Evolutionary conservation across 2,888 invertebrate genomes (phyloP).

Genomic region (Erebia palarica): DNA sequence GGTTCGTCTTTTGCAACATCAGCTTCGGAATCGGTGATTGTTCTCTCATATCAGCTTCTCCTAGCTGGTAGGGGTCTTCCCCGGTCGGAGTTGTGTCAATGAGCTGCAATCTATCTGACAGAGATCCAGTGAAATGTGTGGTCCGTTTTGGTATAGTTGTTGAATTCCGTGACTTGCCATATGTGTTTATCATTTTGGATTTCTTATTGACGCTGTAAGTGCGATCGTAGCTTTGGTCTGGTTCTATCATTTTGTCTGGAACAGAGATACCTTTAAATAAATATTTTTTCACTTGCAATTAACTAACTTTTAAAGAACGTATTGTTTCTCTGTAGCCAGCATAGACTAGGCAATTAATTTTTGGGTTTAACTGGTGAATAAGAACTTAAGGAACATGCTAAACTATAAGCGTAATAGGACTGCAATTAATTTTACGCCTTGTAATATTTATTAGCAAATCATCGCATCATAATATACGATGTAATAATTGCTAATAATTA

Average conservation of each 20-base stretch:
- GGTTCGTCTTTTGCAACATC: constrained; percentile 69
- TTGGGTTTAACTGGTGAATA: too few relatives aligned
- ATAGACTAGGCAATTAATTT: too few relatives aligned
- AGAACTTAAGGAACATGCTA: too few relatives aligned
- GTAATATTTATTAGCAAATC: too few relatives aligned
- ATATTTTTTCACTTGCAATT: neutral
- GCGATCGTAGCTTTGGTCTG: constrained; percentile 52
- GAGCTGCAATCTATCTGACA: constrained; percentile 66
- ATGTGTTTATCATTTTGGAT: constrained; percentile 67
- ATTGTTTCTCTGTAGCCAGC: too few relatives aligned
- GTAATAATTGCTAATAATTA: too few relatives aligned
- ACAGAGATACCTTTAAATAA: constrained; percentile 28
- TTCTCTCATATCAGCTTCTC: constrained; percentile 74
- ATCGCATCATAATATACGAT: too few relatives aligned
- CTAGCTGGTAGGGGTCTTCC: constrained; percentile 73
- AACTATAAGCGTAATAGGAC: too few relatives aligned
- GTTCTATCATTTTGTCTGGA: constrained; percentile 57
- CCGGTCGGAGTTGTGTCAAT: constrained; percentile 75
- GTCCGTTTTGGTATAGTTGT: constrained; percentile 52
- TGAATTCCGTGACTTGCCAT: constrained; percentile 55
- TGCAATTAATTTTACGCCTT: too few relatives aligned
- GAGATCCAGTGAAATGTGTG: constrained; percentile 61
- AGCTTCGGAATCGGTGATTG: constrained; percentile 76
- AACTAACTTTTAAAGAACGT: too few relatives aligned
- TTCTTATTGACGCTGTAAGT: constrained; percentile 63